Percentiles rank a stretch among this genome's conserved stretches.
phyloP scores from a whole-genome alignment of 2,888 invertebrate species.

The Rhagonycha fulva region DNA sequence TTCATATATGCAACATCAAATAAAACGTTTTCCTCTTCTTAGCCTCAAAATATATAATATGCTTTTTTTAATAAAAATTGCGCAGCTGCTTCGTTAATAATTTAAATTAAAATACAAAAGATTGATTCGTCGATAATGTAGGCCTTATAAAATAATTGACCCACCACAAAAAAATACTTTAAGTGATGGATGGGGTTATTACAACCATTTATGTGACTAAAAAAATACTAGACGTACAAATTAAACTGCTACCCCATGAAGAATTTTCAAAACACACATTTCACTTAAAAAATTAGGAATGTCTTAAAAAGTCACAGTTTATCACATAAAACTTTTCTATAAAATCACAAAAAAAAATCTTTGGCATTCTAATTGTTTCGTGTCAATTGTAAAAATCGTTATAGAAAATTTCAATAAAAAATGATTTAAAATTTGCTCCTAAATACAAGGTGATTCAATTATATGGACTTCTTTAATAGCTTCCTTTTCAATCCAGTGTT shows the following conservation, averaged over 20 bases:
- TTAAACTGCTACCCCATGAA: neutral
- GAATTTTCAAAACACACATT: neutral
- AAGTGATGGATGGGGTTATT: neutral
- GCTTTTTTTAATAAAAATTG: neutral
- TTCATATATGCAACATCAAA: neutral
- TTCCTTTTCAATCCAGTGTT: neutral
- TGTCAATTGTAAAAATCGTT: slow-evolving; percentile 1
- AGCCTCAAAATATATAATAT: neutral
- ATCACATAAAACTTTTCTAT: neutral
- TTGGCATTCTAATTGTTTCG: slow-evolving; percentile 9
- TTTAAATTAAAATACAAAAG: neutral
- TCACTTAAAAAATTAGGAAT: neutral
- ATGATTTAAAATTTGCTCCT: neutral
- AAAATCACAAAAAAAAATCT: slow-evolving; percentile 11
- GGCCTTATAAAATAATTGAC: neutral
- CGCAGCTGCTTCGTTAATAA: neutral
- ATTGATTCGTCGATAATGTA: neutral
- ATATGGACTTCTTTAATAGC: neutral
- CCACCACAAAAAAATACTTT: neutral
- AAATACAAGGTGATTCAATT: neutral
- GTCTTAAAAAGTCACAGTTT: neutral
- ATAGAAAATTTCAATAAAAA: neutral
- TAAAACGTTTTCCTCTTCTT: neutral
- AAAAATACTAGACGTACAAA: neutral
- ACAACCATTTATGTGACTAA: neutral